Evolutionary conservation across 2,113 vertebrate species (phyloP).

Genomic region (Arothron firmamentum): DNA sequence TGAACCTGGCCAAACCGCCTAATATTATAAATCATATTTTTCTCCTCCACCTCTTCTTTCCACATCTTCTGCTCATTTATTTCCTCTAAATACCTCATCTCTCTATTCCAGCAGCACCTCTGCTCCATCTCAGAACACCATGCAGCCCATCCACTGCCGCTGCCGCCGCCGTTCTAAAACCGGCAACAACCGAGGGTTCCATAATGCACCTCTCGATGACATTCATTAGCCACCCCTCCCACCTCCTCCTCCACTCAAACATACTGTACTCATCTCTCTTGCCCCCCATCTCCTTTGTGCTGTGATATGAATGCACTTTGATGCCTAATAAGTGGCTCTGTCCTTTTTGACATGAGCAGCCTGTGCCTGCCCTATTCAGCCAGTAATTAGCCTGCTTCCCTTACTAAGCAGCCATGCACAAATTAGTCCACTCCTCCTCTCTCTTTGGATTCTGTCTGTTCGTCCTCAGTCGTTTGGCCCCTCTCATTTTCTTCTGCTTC

Average conservation of each 20-base stretch:
- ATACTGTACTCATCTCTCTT: conserved; percentile 30
- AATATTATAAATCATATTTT: too few species aligned
- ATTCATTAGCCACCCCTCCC: conserved; percentile 84
- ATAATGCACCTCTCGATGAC: conserved; percentile 88
- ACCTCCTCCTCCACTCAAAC: conserved; percentile 39
- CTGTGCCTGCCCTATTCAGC: conserved; percentile 96
- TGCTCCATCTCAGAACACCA: conserved; percentile 26
- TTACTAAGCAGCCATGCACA: conserved; percentile 92
- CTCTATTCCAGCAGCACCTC: not conserved
- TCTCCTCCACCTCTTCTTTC: conserved; percentile 22
- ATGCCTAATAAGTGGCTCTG: conserved; percentile 98
- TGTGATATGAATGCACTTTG: conserved; percentile 98
- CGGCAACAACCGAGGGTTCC: conserved; percentile 76
- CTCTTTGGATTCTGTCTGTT: conserved; percentile 20
- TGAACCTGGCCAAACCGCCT: too few species aligned
- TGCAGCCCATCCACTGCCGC: conserved; percentile 15
- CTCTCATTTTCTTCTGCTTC: conserved; percentile 14
- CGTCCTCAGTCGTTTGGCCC: conserved; percentile 20
- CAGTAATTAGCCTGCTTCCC: conserved; percentile 99
- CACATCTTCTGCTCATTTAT: conserved; percentile 23
- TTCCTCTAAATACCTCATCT: conserved; percentile 63
- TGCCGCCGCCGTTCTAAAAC: conserved; percentile 72
- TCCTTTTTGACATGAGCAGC: conserved; percentile 98
- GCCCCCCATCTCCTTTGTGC: conserved; percentile 82
- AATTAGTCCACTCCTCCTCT: conserved; percentile 83